A percentile compares a stretch with the other conserved stretches of the same genome.
Conservation (phyloP, 2,797 vertebrate genomes). For the Macropodus opercularis region DNA sequence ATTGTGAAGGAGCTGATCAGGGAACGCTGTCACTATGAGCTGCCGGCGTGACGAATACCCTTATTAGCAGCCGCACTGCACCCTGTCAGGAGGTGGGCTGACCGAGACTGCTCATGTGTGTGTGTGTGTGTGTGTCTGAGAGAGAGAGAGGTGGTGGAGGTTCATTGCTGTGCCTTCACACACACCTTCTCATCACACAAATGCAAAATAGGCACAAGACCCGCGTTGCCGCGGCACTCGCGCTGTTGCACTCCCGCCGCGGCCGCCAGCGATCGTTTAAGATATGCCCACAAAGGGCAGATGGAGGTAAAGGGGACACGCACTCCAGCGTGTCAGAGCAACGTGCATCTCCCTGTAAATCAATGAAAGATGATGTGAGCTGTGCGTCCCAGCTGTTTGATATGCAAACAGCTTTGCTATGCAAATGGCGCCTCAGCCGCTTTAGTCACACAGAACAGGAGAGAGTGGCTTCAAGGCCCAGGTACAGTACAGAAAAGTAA, state of each 20-base stretch:
- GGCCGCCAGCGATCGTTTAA: conserved; percentile 72
- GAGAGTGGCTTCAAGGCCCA: conserved; percentile 48
- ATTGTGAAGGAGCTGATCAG: conserved; percentile 71
- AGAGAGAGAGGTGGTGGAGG: conserved; percentile 41
- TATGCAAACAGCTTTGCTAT: conserved; percentile 78
- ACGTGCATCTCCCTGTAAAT: conserved; percentile 76
- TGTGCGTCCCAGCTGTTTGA: conserved; percentile 73
- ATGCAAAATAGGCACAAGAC: conserved; percentile 13
- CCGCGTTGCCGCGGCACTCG: neutral
- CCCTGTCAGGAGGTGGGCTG: conserved; percentile 76
- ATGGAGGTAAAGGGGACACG: conserved; percentile 75
- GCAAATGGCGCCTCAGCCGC: conserved; percentile 63
- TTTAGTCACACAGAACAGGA: conserved; percentile 41
- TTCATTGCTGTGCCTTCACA: conserved; percentile 24
- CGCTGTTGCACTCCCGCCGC: conserved; percentile 9
- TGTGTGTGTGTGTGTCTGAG: conserved; percentile 6
- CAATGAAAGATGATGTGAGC: conserved; percentile 76
- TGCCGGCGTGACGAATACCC: conserved; percentile 87
- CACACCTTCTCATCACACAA: conserved; percentile 17
- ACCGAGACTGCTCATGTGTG: conserved; percentile 51
- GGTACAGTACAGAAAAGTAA: conserved; percentile 31
- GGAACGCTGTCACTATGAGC: conserved; percentile 73
- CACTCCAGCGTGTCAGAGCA: conserved; percentile 70
- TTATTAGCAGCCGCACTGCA: conserved; percentile 89
- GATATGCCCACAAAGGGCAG: conserved; percentile 78